These are phyloP conservation scores for Meganola albula DNA, from an alignment of 2,888 invertebrate species.

Conservation along the genomic window DNA sequence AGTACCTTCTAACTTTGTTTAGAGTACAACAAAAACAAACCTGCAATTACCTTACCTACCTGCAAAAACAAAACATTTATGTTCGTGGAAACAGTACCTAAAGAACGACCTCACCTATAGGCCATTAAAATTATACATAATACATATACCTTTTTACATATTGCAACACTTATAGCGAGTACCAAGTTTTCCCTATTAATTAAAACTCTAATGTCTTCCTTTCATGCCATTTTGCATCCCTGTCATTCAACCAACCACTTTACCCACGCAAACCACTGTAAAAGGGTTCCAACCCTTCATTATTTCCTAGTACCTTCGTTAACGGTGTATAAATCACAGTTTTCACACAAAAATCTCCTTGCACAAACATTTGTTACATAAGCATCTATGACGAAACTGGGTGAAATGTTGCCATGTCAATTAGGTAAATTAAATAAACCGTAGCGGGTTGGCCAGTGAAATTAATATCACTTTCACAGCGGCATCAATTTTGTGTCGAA, in stretches of 20 bases:
- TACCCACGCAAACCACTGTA: conserved; percentile 16
- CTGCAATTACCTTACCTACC: too few relatives aligned
- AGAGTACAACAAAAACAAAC: too few relatives aligned
- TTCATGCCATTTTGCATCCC: conserved; percentile 7
- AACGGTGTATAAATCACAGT: conserved; percentile 44
- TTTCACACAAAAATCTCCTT: conserved; percentile 46
- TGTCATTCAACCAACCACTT: conserved; percentile 19
- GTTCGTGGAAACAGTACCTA: too few relatives aligned
- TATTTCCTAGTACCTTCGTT: conserved; percentile 47
- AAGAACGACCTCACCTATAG: too few relatives aligned
- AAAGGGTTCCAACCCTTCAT: conserved; percentile 43
- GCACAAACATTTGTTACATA: conserved; percentile 46
- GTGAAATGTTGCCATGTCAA: conserved; percentile 54
- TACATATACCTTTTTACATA: too few relatives aligned
- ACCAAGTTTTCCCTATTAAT: conserved; percentile 23
- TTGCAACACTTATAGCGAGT: too few relatives aligned
- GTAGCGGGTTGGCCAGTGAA: conserved; percentile 47
- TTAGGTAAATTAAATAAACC: conserved; percentile 68
- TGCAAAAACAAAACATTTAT: too few relatives aligned
- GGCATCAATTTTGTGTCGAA: conserved; percentile 41
- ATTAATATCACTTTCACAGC: conserved; percentile 63
- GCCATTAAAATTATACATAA: too few relatives aligned
- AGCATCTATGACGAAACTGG: conserved; percentile 33
- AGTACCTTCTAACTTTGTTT: conserved; percentile 27
- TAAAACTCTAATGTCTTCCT: conserved; percentile 23